These are phyloP conservation scores for Ophion costatus DNA, from an alignment of 2,888 invertebrate genomes.

Conservation along the genomic window DNA sequence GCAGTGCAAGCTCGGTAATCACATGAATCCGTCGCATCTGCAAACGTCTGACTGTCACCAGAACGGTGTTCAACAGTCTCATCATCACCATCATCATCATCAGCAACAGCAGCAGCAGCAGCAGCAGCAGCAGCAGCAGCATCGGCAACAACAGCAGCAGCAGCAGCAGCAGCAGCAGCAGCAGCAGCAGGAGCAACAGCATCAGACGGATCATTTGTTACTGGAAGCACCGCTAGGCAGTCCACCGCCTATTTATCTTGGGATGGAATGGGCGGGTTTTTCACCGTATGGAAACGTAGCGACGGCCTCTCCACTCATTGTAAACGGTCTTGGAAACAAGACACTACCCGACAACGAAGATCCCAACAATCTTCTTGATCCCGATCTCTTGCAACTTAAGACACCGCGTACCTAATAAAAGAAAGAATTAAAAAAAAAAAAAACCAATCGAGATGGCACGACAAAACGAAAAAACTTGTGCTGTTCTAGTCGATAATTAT, in stretches of 20 bases:
- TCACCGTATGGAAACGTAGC: conserved; percentile 79
- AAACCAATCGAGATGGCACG: not conserved
- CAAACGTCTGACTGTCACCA: conserved; percentile 75
- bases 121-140: conserved; percentile 73
- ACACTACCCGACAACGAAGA: conserved; percentile 76
- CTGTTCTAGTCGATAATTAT: conserved; percentile 35
- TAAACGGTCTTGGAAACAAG: conserved; percentile 79
- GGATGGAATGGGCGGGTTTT: conserved; percentile 83
- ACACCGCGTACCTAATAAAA: conserved; percentile 79
- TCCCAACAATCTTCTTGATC: conserved; percentile 80
- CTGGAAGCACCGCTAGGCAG: conserved; percentile 80
- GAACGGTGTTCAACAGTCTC: conserved; percentile 65
- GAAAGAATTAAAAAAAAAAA: not conserved
- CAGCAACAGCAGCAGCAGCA: conserved; percentile 74
- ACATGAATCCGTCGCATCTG: conserved; percentile 76
- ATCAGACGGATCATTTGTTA: conserved; percentile 78
- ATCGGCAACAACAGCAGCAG: conserved; percentile 73
- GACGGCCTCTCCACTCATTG: conserved; percentile 79
- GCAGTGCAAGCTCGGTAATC: conserved; percentile 78
- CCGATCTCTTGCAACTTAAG: conserved; percentile 81
- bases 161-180: conserved; percentile 73
- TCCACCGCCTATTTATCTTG: conserved; percentile 82
- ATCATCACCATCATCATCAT: conserved; percentile 70
- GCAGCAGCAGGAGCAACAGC: conserved; percentile 74
- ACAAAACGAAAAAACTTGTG: conserved; percentile 10